phyloP scores from a whole-genome alignment of 2,888 invertebrate species.

The Trypoxylon attenuatum region DNA sequence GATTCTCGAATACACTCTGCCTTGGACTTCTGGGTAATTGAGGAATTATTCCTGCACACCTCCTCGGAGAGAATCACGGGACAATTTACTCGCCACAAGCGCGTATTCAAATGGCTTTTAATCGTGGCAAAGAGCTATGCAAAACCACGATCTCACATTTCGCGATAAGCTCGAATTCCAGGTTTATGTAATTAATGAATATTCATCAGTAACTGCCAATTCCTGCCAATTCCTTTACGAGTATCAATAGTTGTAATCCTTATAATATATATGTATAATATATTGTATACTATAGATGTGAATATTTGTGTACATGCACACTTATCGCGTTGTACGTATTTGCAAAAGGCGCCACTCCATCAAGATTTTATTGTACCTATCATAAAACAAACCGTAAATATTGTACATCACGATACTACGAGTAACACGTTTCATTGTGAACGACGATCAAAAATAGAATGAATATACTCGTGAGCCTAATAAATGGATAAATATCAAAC shows the following conservation, averaged over 20 bases:
- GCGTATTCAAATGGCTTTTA: neutral
- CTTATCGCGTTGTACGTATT: too few species aligned
- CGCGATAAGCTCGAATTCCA: too few species aligned
- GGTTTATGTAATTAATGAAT: too few species aligned
- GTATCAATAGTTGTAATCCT: too few species aligned
- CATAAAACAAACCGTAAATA: neutral
- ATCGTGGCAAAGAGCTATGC: too few species aligned
- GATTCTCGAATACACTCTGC: conserved; percentile 45
- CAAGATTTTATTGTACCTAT: neutral
- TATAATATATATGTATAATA: too few species aligned
- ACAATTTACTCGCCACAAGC: conserved; percentile 1
- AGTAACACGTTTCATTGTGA: neutral
- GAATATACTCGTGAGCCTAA: neutral
- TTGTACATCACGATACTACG: neutral
- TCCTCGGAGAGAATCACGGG: conserved; percentile 13
- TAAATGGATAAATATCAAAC: neutral
- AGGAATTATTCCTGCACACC: conserved; percentile 38
- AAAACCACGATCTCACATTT: too few species aligned
- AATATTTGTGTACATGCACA: too few species aligned
- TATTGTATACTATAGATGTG: too few species aligned
- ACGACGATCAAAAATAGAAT: conserved; percentile 4
- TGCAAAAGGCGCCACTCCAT: neutral
- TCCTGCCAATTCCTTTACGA: too few species aligned
- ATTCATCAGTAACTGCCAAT: too few species aligned
- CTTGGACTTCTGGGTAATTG: conserved; percentile 34